Conservation (phyloP, 92 coral and sea anemone genomes). For the Porites divaricata region DNA sequence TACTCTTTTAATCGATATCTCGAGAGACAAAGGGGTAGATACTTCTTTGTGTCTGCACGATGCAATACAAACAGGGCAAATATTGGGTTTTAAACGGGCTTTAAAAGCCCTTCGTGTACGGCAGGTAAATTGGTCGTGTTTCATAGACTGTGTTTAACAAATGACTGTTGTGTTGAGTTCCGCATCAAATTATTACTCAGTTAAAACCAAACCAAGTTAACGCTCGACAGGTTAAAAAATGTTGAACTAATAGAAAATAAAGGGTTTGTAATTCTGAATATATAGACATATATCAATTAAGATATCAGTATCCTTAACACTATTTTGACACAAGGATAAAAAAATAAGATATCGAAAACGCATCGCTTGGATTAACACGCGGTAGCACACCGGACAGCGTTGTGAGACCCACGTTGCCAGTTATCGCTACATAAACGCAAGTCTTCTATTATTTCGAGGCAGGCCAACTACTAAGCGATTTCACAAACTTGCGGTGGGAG, state of each 20-base stretch:
- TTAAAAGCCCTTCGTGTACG: slow-evolving; percentile 29
- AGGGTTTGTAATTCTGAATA: not conserved
- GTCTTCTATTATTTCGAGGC: slow-evolving; percentile 4
- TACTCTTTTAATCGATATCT: slow-evolving; percentile 23
- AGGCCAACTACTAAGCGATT: slow-evolving; percentile 31
- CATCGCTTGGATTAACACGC: slow-evolving; percentile 21
- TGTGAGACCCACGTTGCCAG: slow-evolving; percentile 34
- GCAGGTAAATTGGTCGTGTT: slow-evolving; percentile 25
- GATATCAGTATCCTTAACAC: not conserved
- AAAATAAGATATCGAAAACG: not conserved
- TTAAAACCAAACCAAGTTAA: slow-evolving; percentile 1
- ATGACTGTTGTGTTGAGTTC: slow-evolving; percentile 17
- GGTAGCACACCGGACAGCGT: slow-evolving; percentile 9
- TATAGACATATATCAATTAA: not conserved
- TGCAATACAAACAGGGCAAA: slow-evolving; percentile 35
- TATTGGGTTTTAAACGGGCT: slow-evolving; percentile 29
- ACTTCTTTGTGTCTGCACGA: slow-evolving; percentile 31
- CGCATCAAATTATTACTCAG: slow-evolving; percentile 10
- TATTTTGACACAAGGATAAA: not conserved
- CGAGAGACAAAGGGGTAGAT: slow-evolving; percentile 32
- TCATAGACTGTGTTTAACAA: slow-evolving; percentile 26
- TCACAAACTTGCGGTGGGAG: slow-evolving; percentile 11
- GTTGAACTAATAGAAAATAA: not conserved
- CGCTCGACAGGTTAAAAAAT: not conserved
- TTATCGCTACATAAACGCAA: not conserved